Base-by-base conservation (phyloP, 2,797 vertebrate genomes). In the Chiroxiphia lanceolata region DNA sequence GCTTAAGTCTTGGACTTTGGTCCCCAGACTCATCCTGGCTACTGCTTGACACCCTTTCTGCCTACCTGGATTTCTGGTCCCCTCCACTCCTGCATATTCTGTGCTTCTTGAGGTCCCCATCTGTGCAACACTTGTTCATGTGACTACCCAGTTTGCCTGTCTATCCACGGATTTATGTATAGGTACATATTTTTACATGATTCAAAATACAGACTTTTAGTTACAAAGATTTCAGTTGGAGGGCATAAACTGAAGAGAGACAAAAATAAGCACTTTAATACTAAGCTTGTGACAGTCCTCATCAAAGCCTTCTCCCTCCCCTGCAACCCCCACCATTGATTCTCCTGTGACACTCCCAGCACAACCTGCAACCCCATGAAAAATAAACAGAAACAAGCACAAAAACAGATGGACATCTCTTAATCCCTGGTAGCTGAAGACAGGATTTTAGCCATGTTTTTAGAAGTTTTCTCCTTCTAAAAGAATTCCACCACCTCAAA, bases 391-490 rank as follows among this genome's bases (percentile, higher is more conserved):
- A 94, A 96, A 96, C 92, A 94, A 95, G 68, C 67, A 94, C 87
- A 93, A 97, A 96, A 95, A 27, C 94, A 95, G 95, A 95, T 96
- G 96, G 96, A 72, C 92, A 78, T 82, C 74, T 77, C 83, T 80
- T 96, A 97, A 96, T 95, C 95, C 93, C 57, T 64, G 9, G 48
- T 69, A 92, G 87, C 67, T 34, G 60, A 87, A 88, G 89, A 65
- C 57, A 87, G 81, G 90, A 63, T 93, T 97, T 97, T 80, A 50
- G 68, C 83, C 2, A 3, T 92, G 90, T 91, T 95, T 95, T 95
- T 60, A 94, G 54, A 94, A 77, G 50, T 94, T 59, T 80, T 57
- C 33, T 89, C 34, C 75, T 93, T 92, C 83, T 83, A 83, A 94
- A 94, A 93, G 85, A 86, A 38, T 63, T 63, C 48, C 50, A 86